Evolutionary conservation across 2,888 invertebrate genomes (phyloP), one percentile per base, ranked within the genome.

Genomic region (Molanna angustata): DNA sequence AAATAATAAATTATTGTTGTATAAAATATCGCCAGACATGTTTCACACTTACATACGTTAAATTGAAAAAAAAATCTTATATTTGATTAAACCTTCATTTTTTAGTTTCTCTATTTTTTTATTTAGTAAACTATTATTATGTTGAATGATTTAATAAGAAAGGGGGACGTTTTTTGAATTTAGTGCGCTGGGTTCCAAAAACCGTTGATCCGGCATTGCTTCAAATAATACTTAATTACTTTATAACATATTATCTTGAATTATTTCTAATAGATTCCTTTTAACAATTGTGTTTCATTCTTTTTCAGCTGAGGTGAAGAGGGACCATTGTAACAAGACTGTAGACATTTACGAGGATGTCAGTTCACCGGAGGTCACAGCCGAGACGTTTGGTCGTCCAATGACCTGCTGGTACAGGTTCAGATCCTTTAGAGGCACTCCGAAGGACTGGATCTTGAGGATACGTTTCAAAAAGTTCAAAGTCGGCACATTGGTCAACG

Each of bases 301-400:
- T 6, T 41, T 57, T 58, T 4, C 54, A 59, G 59, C 79, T 69
- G 85, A 85, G 63, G 79, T 81, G 50, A 86, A 85, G 68, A 82
- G 89, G 63, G 92, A 91, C 73, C 90, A 92, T 68, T 94, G 94
- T 75, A 94, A 94, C 75, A 93, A 93, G 73, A 94, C 94, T 9
- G 93, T 94, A 62, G 93, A 93, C 66, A 90, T 94, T 60, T 93
- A 93, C 72, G 93, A 94, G 67, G 92, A 93, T 67, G 90, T 94
- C 41, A 86, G 90, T 16, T 91, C 90, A 59, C 94, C 94, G 20
- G 88, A 90, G 61, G 86, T 94, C 69, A 90, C 86, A 33, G 76
- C 84, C 31, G 85, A 86, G 61, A 93, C 89, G 69, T 84, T 86
- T 65, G 92, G 92, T 4, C 84, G 89, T 62, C 90, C 93, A 2